Base-by-base conservation (phyloP, 2,113 vertebrate genomes). In the Proterorhinus semilunaris region DNA sequence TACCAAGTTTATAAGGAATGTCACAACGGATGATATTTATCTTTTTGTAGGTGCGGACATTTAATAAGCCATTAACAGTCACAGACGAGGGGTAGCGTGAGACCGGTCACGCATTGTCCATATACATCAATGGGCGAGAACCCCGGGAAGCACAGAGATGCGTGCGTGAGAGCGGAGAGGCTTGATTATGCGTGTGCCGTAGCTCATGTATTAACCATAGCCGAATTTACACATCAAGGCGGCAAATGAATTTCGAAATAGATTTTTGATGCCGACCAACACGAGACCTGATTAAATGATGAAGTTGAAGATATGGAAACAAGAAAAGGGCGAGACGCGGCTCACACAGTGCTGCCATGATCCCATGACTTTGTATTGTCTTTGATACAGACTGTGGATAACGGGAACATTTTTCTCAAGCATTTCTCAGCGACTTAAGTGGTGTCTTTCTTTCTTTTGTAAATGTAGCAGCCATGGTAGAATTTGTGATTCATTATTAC, bases 171-270 rank as follows among this genome's bases (percentile, higher is more conserved):
- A 81, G 77, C 67, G 49, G 59, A 74, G 62, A 82, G 83, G 63
- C 78, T 71, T 79, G 83, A 86, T 87, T 88, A 90, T 88, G 86
- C 83, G 79, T 85, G 81, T 85, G 83, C 74, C 12, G 68, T 75
- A 63, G 74, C 87, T 91, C 90, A 91, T 91, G 87, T 89, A 90
- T 90, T 83, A 92, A 92, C 86, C 90, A 92, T 91, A 63, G 76
- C 72, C 66, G 75, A 85, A 92, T 92, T 91, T 91, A 92, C 90
- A 91, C 91, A 92, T 92, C 91, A 92, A 91, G 89, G 89, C 77
- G 6, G 81, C 86, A 83, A 90, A 89, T 88, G 86, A 88, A 91
- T 89, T 36, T 79, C 87, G 57, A 80, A 84, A 90, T 85, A 87
- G 87, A 81, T 89, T 89, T 86, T 74, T 86, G 84, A 88, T 80